These are phyloP conservation scores for Tachina fera DNA, from an alignment of 2,888 invertebrate species.

Conservation along the genomic window DNA sequence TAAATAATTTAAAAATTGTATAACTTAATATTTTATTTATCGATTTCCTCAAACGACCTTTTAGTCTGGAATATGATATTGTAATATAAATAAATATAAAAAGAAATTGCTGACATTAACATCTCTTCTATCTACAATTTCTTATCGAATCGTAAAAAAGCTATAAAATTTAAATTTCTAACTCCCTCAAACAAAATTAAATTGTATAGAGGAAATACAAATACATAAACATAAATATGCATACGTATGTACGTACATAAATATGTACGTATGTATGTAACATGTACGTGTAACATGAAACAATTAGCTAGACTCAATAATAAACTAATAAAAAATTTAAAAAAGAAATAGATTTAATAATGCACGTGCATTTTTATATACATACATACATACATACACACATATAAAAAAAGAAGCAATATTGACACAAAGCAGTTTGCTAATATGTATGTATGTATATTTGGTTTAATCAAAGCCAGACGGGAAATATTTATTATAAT, in stretches of 20 bases:
- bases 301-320: slow-evolving; percentile 25
- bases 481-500: slow-evolving; percentile 2
- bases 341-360: slow-evolving; percentile 25
- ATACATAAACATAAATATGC: too few relatives aligned
- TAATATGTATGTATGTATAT: not conserved
- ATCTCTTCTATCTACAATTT: slow-evolving; percentile 5
- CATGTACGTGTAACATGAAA: not conserved
- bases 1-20: not conserved
- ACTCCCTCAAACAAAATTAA: slow-evolving; percentile 21
- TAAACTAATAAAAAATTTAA: slow-evolving; percentile 3
- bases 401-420: not conserved
- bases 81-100: not conserved
- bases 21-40: not conserved
- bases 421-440: too few relatives aligned
- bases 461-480: not conserved
- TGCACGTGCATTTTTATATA: slow-evolving; percentile 10
- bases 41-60: slow-evolving; percentile 14
- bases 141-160: slow-evolving; percentile 24
- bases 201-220: not conserved
- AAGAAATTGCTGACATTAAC: slow-evolving; percentile 4
- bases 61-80: not conserved
- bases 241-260: too few relatives aligned
- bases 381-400: not conserved
- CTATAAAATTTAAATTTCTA: slow-evolving; percentile 33
- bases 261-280: not conserved